These are phyloP conservation scores for Mesorhabditis belari DNA, from an alignment of 2,888 invertebrate species.

Conservation along the genomic window DNA sequence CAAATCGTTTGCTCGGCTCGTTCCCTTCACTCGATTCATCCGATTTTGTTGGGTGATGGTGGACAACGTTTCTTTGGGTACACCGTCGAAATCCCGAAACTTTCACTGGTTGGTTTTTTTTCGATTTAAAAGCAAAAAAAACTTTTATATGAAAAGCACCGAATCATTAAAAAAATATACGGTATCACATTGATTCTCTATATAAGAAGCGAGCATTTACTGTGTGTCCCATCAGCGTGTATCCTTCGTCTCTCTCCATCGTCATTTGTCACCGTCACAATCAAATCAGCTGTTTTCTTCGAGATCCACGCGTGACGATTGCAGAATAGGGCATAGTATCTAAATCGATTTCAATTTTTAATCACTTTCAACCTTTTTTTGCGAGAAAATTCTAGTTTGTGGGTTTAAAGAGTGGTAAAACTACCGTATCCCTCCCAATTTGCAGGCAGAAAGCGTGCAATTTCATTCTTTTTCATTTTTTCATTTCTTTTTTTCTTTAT, in stretches of 20 bases:
- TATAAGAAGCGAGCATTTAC: slow-evolving; percentile 4
- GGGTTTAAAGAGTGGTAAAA: too few relatives aligned
- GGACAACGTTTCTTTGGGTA: slow-evolving; percentile 10
- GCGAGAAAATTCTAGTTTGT: not conserved
- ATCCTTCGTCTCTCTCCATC: slow-evolving; percentile 20
- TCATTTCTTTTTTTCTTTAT: not conserved
- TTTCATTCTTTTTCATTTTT: not conserved
- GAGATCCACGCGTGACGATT: slow-evolving; percentile 49
- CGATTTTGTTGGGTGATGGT: not conserved
- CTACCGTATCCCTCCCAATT: too few relatives aligned
- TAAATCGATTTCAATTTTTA: slow-evolving; percentile 6
- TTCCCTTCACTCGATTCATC: not conserved
- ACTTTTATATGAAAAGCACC: not conserved
- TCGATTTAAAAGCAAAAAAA: not conserved
- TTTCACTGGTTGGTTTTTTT: slow-evolving; percentile 4
- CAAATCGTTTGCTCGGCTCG: not conserved
- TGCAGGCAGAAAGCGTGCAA: too few relatives aligned
- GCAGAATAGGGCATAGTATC: slow-evolving; percentile 43
- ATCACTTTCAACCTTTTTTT: not conserved
- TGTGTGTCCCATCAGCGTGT: slow-evolving; percentile 29
- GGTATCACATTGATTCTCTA: slow-evolving; percentile 2
- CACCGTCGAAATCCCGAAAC: slow-evolving; percentile 2
- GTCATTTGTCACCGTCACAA: slow-evolving; percentile 26
- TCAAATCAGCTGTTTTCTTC: slow-evolving; percentile 24
- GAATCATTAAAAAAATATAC: not conserved